These are phyloP conservation scores for Orchesella cincta DNA, from an alignment of 1,140 invertebrate species.

Conservation along the genomic window DNA sequence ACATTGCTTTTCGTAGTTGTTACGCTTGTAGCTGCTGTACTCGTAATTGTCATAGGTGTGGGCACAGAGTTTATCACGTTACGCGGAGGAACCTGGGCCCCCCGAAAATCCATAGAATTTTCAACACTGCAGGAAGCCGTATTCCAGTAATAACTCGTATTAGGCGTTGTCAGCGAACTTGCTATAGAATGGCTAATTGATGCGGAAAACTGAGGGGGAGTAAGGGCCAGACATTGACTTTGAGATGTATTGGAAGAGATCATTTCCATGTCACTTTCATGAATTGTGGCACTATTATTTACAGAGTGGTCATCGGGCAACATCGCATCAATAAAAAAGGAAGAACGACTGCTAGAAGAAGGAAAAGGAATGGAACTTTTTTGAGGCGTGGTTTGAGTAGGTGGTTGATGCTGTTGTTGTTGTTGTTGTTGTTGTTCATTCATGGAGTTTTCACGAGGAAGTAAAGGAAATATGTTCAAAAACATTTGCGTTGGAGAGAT, in stretches of 20 bases:
- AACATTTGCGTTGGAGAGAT: constrained; percentile 50
- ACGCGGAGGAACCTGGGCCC: no score
- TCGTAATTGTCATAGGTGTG: no score
- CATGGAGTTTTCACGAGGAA: constrained; percentile 40
- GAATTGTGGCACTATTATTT: background rate
- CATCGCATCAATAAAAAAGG: constrained; percentile 49
- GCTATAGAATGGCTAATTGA: background rate
- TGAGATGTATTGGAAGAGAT: background rate
- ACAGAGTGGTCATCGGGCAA: constrained; percentile 42
- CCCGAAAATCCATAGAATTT: background rate
- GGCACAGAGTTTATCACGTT: no score
- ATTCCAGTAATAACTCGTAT: constrained; percentile 6
- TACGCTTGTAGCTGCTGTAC: background rate
- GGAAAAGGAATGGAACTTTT: constrained; percentile 13
- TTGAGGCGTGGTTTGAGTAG: background rate
- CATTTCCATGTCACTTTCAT: background rate
- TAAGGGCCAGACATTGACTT: background rate
- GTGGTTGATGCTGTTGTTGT: background rate
- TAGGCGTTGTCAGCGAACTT: background rate
- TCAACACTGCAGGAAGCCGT: background rate
- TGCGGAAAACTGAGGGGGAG: background rate
- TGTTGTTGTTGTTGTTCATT: background rate
- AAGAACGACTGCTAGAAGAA: constrained; percentile 32
- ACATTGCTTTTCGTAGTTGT: no score
- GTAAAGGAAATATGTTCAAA: constrained; percentile 48